phyloP scores from a whole-genome alignment of 2,888 invertebrate species.

The Cepaea hortensis region DNA sequence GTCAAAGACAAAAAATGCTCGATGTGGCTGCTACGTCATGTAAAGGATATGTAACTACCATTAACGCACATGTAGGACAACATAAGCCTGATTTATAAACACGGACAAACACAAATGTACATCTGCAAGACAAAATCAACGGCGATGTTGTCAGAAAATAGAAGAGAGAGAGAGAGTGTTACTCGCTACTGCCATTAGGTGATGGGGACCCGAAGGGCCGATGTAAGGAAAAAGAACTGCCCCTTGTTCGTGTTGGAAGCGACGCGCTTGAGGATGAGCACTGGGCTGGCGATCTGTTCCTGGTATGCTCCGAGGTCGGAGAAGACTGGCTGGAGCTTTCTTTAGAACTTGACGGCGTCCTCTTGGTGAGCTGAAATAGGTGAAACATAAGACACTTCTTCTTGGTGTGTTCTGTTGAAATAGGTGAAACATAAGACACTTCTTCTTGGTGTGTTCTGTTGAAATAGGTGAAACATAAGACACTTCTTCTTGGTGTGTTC shows the following conservation, averaged over 20 bases:
- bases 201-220: not conserved
- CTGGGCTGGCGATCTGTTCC: not conserved
- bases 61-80: no score
- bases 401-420: no score
- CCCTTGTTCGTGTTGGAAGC: not conserved
- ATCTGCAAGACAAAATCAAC: no score
- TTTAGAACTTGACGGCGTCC: not conserved
- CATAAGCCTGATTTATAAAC: no score
- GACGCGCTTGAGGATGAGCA: not conserved
- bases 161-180: not conserved
- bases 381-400: not conserved
- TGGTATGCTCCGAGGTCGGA: not conserved
- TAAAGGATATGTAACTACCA: no score
- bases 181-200: not conserved
- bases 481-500: no score
- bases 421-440: not conserved
- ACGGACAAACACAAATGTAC: no score
- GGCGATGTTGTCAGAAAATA: not conserved
- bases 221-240: slow-evolving; percentile 6
- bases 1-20: no score
- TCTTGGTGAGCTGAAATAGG: not conserved
- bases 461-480: no score
- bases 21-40: no score
- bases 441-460: no score
- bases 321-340: not conserved